phyloP scores from a whole-genome alignment of 2,888 invertebrate genomes.

The Euzetes globulus region DNA sequence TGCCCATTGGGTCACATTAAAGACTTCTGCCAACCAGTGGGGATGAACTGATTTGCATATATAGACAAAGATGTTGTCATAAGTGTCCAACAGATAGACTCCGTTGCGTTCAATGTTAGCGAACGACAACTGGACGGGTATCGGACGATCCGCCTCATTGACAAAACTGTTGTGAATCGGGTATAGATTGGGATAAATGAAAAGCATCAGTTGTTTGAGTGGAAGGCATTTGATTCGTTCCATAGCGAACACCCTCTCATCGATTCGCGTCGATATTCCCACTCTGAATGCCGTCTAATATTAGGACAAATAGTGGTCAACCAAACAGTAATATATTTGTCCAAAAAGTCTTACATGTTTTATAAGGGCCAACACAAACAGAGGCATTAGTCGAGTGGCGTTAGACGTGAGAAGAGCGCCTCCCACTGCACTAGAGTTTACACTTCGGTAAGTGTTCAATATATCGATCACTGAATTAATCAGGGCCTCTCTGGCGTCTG shows the following conservation, averaged over 20 bases:
- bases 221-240: conserved; percentile 85
- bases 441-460: conserved; percentile 62
- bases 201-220: conserved; percentile 66
- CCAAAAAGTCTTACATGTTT: conserved; percentile 61
- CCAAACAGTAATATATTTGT: conserved; percentile 23
- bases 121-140: conserved; percentile 67
- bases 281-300: conserved; percentile 75
- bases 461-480: conserved; percentile 91
- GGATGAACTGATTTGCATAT: conserved; percentile 70
- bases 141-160: conserved; percentile 1
- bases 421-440: conserved; percentile 51
- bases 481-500: conserved; percentile 91
- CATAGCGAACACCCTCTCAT: conserved; percentile 89
- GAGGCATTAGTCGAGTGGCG: conserved; percentile 71
- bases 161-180: conserved; percentile 58
- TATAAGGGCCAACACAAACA: conserved; percentile 78
- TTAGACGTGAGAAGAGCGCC: conserved; percentile 66
- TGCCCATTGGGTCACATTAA: conserved; percentile 66
- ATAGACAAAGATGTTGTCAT: conserved; percentile 70
- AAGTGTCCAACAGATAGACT: conserved; percentile 83
- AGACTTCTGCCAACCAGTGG: conserved; percentile 65
- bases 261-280: conserved; percentile 77
- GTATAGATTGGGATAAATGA: conserved; percentile 85
- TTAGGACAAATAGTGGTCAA: conserved; percentile 29
- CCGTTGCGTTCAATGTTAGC: conserved; percentile 65